Conservation (phyloP, 1,140 invertebrate genomes). For the Eupristina koningsbergeri region DNA sequence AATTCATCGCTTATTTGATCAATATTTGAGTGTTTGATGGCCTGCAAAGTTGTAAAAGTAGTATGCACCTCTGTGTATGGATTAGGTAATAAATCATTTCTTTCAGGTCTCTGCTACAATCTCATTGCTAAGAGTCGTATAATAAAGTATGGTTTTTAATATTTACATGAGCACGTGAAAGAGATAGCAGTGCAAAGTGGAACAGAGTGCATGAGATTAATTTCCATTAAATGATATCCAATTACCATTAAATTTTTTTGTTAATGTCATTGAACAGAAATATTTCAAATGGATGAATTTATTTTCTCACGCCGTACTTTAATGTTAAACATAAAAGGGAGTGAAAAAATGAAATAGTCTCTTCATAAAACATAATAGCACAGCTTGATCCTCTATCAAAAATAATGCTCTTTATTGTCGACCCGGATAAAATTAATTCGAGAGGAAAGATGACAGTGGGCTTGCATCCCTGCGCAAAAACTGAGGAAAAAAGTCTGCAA, state of each 20-base stretch:
- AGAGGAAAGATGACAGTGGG: not conserved
- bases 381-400: not conserved
- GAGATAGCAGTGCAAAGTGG: not conserved
- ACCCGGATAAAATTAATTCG: not conserved
- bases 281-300: not conserved
- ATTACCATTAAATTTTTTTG: not conserved
- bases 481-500: not conserved
- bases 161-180: no score
- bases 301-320: not conserved
- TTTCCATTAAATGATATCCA: not conserved
- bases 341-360: no score
- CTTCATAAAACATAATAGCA: not conserved
- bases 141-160: no score
- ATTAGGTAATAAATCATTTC: not conserved
- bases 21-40: not conserved
- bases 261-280: not conserved
- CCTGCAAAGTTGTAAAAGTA: not conserved
- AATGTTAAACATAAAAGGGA: not conserved
- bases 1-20: not conserved
- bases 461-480: not conserved
- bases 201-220: not conserved
- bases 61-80: no score
- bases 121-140: not conserved
- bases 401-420: not conserved
- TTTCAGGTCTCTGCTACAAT: not conserved